Conservation (phyloP, 2,888 invertebrate genomes). For the Epirrita christyi region DNA sequence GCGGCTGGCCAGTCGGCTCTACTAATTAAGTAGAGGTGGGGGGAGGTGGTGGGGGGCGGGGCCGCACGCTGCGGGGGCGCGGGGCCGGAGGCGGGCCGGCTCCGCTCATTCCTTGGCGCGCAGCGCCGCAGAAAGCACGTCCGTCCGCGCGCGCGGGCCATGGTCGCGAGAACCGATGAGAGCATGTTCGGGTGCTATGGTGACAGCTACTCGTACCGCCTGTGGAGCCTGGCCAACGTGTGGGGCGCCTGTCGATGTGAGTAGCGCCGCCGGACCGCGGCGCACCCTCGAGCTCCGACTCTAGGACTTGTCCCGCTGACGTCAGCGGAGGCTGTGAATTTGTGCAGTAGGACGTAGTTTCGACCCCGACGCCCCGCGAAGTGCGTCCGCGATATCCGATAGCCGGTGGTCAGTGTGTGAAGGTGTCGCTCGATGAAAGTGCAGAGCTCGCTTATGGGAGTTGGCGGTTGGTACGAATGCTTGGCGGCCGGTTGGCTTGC, state of each 20-base stretch:
- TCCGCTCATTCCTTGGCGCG: slow-evolving; percentile 78
- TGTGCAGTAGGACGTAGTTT: slow-evolving; percentile 64
- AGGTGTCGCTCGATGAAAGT: slow-evolving; percentile 79
- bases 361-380: slow-evolving; percentile 51
- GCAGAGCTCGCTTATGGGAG: slow-evolving; percentile 81
- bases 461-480: slow-evolving; percentile 80
- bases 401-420: slow-evolving; percentile 62
- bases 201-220: slow-evolving; percentile 90
- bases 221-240: slow-evolving; percentile 91
- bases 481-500: slow-evolving; percentile 81
- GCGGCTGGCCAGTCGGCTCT: slow-evolving; percentile 55
- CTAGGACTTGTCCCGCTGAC: slow-evolving; percentile 63
- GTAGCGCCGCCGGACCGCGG: slow-evolving; percentile 69
- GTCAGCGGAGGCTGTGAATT: slow-evolving; percentile 67
- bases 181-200: slow-evolving; percentile 90
- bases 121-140: slow-evolving; percentile 73
- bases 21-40: slow-evolving; percentile 79
- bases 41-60: slow-evolving; percentile 50
- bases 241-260: slow-evolving; percentile 91
- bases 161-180: slow-evolving; percentile 92
- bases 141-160: slow-evolving; percentile 86
- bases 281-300: slow-evolving; percentile 40
- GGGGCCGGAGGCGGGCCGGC: slow-evolving; percentile 62
- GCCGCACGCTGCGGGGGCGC: slow-evolving; percentile 49
- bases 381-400: slow-evolving; percentile 52